Conservation (phyloP, 2,888 invertebrate species). For the Heterodera filipjevi region DNA sequence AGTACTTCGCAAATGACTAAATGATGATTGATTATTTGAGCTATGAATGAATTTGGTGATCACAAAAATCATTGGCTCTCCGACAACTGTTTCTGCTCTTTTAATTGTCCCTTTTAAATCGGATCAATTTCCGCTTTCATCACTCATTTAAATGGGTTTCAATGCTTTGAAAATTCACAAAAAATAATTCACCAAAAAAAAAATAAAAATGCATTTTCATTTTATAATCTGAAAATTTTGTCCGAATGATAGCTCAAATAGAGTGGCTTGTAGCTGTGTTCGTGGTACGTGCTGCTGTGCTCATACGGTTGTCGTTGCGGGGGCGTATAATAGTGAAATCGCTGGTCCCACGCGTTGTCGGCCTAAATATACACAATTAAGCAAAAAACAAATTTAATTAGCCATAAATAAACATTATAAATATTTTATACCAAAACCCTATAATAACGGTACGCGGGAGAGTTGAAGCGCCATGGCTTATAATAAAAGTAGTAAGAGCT, state of each 20-base stretch:
- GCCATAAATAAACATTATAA: neutral
- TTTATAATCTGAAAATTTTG: neutral
- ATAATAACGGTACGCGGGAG: conserved; percentile 19
- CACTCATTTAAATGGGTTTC: too few species aligned
- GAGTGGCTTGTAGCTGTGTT: conserved; percentile 19
- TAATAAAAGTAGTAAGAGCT: conserved; percentile 28
- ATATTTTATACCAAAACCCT: neutral
- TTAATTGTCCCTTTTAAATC: too few species aligned
- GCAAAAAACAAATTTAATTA: neutral
- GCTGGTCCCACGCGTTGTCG: conserved; percentile 23
- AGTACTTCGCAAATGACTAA: too few species aligned
- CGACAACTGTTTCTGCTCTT: too few species aligned
- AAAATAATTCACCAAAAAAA: neutral
- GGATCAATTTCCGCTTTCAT: too few species aligned
- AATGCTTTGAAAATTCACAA: neutral
- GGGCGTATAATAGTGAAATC: conserved; percentile 23
- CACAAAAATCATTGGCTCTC: too few species aligned
- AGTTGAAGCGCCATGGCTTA: conserved; percentile 17
- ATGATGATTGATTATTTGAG: too few species aligned
- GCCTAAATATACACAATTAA: neutral
- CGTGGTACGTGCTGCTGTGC: neutral
- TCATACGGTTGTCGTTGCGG: conserved; percentile 15
- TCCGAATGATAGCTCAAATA: neutral
- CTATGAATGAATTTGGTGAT: too few species aligned
- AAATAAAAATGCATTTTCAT: neutral